These are phyloP conservation scores for Camponotus vicinus DNA, from an alignment of 1,140 invertebrate genomes.

Conservation along the genomic window DNA sequence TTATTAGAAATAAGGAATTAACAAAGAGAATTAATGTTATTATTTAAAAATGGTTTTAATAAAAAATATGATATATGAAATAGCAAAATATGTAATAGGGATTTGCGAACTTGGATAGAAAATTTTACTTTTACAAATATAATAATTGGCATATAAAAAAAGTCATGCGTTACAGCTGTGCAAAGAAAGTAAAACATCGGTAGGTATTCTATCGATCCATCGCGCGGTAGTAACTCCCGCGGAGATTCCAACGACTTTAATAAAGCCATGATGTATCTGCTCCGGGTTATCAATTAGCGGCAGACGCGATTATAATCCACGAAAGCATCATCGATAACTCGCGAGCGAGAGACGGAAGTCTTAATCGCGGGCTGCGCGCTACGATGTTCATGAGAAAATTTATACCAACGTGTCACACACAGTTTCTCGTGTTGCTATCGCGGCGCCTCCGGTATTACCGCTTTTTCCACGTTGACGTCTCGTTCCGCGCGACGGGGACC, in stretches of 20 bases:
- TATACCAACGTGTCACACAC: not conserved
- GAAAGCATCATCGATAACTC: constrained; percentile 21
- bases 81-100: not conserved
- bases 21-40: not conserved
- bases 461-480: not conserved
- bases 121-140: no score
- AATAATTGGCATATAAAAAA: not conserved
- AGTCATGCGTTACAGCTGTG: not conserved
- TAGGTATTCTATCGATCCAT: not conserved
- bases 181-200: not conserved
- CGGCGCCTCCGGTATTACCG: not conserved
- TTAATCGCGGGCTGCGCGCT: constrained; percentile 7
- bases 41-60: constrained; percentile 9
- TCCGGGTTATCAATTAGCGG: constrained; percentile 41
- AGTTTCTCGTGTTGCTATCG: constrained; percentile 10
- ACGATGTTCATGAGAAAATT: constrained; percentile 22
- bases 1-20: no score
- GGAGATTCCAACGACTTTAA: constrained; percentile 36
- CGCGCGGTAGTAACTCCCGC: not conserved
- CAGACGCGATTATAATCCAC: constrained; percentile 2
- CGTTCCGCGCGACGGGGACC: not conserved
- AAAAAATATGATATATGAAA: not conserved
- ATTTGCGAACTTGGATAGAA: not conserved
- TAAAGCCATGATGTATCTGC: constrained; percentile 48
- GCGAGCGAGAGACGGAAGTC: constrained; percentile 2